Evolutionary conservation across 2,113 vertebrate genomes (phyloP).

Genomic region (Heloderma charlesbogerti): DNA sequence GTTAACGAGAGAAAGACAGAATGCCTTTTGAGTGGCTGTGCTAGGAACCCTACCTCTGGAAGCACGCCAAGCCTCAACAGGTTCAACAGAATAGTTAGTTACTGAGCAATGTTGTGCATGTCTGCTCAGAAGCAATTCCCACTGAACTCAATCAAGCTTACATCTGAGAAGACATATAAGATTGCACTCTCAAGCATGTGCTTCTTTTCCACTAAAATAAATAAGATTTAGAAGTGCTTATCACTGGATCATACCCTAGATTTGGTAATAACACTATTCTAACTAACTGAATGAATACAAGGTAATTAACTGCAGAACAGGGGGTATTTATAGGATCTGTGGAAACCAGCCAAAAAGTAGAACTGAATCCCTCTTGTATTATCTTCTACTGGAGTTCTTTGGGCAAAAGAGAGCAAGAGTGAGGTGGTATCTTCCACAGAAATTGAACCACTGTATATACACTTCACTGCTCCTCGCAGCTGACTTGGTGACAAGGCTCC

Average conservation of each 20-base stretch:
- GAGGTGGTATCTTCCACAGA: constrained; percentile 79
- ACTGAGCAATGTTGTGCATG: neutral
- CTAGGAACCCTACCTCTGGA: no score
- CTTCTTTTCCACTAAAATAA: neutral
- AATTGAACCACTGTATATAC: constrained; percentile 73
- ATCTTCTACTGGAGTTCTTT: constrained; percentile 71
- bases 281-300: neutral
- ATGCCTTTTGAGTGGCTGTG: no score
- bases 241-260: neutral
- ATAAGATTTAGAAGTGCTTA: neutral
- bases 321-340: constrained; percentile 74
- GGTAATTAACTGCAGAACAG: constrained; percentile 69
- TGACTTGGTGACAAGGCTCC: constrained; percentile 77
- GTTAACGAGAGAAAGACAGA: no score
- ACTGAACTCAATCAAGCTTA: neutral
- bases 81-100: no score
- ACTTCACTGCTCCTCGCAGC: constrained; percentile 76
- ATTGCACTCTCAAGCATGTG: neutral
- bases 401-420: constrained; percentile 60
- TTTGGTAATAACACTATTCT: neutral
- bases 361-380: constrained; percentile 81
- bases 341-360: constrained; percentile 75
- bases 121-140: neutral
- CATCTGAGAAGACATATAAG: neutral
- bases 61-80: no score